Evolutionary conservation across 2,888 invertebrate species (phyloP).

Genomic region (Agriotes lineatus): DNA sequence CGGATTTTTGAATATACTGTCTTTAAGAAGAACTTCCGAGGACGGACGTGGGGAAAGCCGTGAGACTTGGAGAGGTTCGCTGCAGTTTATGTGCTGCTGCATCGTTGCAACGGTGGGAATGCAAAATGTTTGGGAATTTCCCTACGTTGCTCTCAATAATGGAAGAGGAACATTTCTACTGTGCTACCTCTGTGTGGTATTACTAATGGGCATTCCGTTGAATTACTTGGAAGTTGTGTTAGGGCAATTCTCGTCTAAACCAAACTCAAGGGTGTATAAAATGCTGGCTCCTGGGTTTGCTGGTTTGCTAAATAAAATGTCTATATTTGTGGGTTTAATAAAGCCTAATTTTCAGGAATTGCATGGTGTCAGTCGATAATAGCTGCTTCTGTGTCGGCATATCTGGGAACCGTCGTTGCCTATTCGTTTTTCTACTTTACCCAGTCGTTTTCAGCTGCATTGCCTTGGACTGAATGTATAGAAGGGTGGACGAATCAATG

Average conservation of each 20-base stretch:
- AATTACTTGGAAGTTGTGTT: constrained; percentile 16
- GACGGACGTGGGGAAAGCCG: no score
- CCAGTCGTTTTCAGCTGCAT: constrained; percentile 2
- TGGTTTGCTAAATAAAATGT: not conserved
- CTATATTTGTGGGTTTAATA: not conserved
- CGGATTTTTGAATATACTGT: no score
- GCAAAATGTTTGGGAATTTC: constrained; percentile 79
- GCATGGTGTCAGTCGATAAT: not conserved
- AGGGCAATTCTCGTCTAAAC: constrained; percentile 16
- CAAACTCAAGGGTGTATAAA: not conserved
- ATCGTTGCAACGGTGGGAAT: constrained; percentile 65
- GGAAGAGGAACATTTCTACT: constrained; percentile 73
- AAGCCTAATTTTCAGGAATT: not conserved
- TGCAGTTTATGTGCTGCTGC: no score
- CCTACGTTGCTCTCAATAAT: constrained; percentile 76
- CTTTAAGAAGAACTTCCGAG: no score
- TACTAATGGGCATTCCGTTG: not conserved
- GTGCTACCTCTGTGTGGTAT: constrained; percentile 2
- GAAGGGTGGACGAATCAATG: constrained; percentile 8
- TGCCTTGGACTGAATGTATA: constrained; percentile 18
- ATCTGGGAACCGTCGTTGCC: no score
- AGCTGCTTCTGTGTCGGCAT: no score
- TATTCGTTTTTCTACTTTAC: not conserved
- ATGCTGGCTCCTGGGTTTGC: constrained; percentile 5
- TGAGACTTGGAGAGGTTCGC: no score